Evolutionary conservation across 1,140 invertebrate species (phyloP).

Genomic region (Calosoma granatense): DNA sequence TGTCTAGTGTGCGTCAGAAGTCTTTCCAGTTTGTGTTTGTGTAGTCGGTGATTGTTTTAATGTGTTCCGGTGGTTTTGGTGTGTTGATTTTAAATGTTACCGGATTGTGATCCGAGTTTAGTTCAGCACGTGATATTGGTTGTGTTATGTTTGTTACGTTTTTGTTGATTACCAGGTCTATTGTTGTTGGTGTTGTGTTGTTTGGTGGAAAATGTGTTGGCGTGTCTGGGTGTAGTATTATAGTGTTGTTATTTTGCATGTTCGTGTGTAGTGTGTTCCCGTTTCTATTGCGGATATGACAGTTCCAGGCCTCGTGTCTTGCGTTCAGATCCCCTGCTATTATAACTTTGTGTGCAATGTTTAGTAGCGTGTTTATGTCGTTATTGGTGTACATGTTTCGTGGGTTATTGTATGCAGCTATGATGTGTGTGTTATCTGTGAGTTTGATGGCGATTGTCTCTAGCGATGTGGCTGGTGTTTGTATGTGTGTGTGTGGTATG

Average conservation of each 20-base stretch:
- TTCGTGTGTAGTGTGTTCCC: conserved; percentile 18
- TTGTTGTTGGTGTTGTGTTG: not conserved
- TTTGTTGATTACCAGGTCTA: not conserved
- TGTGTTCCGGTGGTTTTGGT: not conserved
- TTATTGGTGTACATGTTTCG: conserved; percentile 13
- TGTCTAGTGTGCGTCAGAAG: not conserved
- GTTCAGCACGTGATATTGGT: not conserved
- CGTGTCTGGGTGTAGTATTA: not conserved
- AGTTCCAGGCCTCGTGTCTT: conserved; percentile 19
- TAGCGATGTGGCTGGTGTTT: conserved; percentile 7
- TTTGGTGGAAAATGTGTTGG: conserved; percentile 18
- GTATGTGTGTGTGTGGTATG: not conserved
- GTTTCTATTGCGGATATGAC: too few relatives aligned
- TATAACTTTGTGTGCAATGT: conserved; percentile 20
- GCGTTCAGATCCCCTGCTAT: conserved; percentile 26
- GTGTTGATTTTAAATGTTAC: conserved; percentile 13
- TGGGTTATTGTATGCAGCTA: conserved; percentile 15
- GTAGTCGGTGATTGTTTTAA: not conserved
- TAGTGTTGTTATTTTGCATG: not conserved
- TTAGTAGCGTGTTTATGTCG: conserved; percentile 16
- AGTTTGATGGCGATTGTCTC: conserved; percentile 20
- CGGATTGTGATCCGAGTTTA: conserved; percentile 22
- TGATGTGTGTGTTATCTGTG: conserved; percentile 18
- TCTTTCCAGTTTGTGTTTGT: not conserved
- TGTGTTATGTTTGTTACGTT: not conserved